A percentile compares a stretch with the other conserved stretches of the same genome.
Evolutionary conservation across 2,888 invertebrate genomes (phyloP).

Genomic region (Lasioglossum zephyrum): DNA sequence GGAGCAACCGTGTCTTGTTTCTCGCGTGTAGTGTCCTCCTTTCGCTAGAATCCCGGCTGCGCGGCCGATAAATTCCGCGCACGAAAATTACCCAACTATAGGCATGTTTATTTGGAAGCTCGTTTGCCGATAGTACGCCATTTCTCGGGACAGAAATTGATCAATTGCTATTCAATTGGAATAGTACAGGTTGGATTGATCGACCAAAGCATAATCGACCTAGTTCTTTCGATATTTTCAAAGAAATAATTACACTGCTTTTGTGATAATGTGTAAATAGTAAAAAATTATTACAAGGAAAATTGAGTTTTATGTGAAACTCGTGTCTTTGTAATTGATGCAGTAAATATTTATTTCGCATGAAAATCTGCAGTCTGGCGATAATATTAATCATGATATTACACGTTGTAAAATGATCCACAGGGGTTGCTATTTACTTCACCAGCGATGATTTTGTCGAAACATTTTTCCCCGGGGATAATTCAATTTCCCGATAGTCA

Average conservation of each 20-base stretch:
- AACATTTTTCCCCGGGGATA: slow-evolving; percentile 20
- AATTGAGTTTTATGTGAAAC: not conserved
- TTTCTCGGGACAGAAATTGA: slow-evolving; percentile 12
- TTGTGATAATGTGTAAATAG: not conserved
- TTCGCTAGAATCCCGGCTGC: slow-evolving; percentile 46
- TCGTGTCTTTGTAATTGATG: not conserved
- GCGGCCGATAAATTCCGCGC: slow-evolving; percentile 41
- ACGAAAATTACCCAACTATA: slow-evolving; percentile 47
- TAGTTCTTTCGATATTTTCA: not conserved
- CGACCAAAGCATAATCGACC: not conserved
- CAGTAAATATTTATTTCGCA: not conserved
- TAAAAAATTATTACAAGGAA: not conserved
- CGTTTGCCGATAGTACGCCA: not conserved
- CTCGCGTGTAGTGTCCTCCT: slow-evolving; percentile 52
- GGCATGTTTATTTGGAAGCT: slow-evolving; percentile 35
- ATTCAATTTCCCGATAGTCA: slow-evolving; percentile 41
- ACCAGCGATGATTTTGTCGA: not conserved
- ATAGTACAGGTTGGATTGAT: not conserved
- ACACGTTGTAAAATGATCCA: not conserved
- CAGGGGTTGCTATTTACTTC: not conserved
- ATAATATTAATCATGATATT: not conserved
- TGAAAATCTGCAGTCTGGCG: not conserved
- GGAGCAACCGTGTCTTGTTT: slow-evolving; percentile 64
- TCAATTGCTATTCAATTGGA: not conserved
- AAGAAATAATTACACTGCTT: not conserved